Percentiles rank a stretch among this genome's conserved stretches.
Conservation (phyloP, 2,113 vertebrate genomes). For the Ptyas mucosa region DNA sequence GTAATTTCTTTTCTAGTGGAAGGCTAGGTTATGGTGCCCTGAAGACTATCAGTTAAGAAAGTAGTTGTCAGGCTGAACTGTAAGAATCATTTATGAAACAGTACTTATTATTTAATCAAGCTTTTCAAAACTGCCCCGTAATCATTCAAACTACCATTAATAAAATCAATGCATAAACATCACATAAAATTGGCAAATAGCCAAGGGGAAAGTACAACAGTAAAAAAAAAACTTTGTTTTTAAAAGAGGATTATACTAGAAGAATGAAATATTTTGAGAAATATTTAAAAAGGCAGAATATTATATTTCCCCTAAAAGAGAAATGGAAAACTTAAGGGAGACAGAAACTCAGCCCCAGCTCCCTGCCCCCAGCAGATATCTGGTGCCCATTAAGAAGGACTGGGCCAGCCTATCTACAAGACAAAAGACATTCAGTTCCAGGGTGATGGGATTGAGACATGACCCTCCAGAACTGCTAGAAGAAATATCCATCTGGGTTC, state of each 20-base stretch:
- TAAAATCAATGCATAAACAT: neutral
- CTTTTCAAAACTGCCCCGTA: neutral
- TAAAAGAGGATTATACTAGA: neutral
- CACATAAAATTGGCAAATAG: neutral
- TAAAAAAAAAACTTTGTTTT: neutral
- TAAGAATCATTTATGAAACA: neutral
- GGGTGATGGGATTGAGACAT: no score
- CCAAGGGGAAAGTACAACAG: neutral
- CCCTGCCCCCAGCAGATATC: no score
- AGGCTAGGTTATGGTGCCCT: conserved; percentile 1
- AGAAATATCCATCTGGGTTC: no score
- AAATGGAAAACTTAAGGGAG: no score
- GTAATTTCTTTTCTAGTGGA: neutral
- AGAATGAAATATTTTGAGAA: no score
- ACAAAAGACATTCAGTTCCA: no score
- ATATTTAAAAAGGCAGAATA: no score
- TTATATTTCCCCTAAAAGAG: no score
- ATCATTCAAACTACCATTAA: neutral
- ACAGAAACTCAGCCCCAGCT: no score
- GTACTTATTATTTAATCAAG: neutral
- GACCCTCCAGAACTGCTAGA: no score
- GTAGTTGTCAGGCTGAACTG: neutral
- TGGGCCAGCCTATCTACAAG: no score
- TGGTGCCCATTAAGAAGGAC: no score
- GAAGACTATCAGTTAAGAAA: neutral